Percentiles rank a stretch among this genome's conserved stretches.
phyloP scores from a whole-genome alignment of 2,888 invertebrate genomes.

The Stenodera caucasica region DNA sequence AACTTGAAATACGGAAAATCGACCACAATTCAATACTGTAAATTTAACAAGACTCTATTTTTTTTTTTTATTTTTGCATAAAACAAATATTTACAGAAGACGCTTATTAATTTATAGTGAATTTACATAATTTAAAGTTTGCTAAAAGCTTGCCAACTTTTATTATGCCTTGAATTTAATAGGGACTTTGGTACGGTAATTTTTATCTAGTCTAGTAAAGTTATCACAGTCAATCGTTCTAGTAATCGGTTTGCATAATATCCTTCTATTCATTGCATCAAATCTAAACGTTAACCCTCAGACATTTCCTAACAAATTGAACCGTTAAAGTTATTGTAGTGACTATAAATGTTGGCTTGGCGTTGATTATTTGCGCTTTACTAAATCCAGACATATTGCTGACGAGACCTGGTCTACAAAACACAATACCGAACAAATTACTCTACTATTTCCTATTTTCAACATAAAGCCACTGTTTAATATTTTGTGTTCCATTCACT shows the following conservation, averaged over 20 bases:
- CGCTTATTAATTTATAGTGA: not conserved
- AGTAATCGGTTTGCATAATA: slow-evolving; percentile 2
- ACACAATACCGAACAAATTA: slow-evolving; percentile 37
- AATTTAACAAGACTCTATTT: not conserved
- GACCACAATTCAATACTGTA: not conserved
- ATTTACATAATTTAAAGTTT: not conserved
- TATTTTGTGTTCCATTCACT: not conserved
- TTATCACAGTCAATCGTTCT: not conserved
- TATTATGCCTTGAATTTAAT: not conserved
- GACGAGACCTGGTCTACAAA: slow-evolving; percentile 34
- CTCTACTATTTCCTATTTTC: slow-evolving; percentile 9
- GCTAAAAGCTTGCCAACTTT: too few species aligned
- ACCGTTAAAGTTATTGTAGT: slow-evolving; percentile 39
- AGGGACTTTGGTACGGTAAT: not conserved
- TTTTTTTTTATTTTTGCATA: not conserved
- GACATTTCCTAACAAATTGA: slow-evolving; percentile 38
- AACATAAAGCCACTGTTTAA: not conserved
- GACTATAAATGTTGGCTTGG: slow-evolving; percentile 41
- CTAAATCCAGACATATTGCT: slow-evolving; percentile 43
- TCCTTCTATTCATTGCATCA: not conserved
- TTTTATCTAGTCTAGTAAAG: not conserved
- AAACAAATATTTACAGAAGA: not conserved
- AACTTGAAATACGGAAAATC: slow-evolving; percentile 5
- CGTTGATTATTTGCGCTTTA: slow-evolving; percentile 44
- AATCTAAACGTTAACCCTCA: slow-evolving; percentile 10